phyloP scores from a whole-genome alignment of 2,888 invertebrate species.

The Antheraea yamamai region DNA sequence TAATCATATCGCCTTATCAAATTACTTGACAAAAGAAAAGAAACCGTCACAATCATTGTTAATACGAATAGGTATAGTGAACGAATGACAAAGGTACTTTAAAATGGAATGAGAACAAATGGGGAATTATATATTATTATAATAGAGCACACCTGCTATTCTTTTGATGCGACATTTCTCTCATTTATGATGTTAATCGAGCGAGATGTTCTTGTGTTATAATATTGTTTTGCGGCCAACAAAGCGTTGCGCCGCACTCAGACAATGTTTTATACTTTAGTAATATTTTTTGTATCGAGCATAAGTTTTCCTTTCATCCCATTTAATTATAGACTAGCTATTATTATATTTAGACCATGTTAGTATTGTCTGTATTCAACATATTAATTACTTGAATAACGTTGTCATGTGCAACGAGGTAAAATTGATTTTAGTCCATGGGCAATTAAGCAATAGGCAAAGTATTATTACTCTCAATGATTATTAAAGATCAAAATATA shows the following conservation, averaged over 20 bases:
- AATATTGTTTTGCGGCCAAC: conserved; percentile 72
- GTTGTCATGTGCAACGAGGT: conserved; percentile 32
- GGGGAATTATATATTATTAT: conserved; percentile 70
- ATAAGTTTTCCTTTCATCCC: conserved; percentile 78
- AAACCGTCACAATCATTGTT: conserved; percentile 47
- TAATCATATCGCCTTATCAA: conserved; percentile 44
- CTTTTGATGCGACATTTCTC: conserved; percentile 81
- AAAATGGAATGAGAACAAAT: conserved; percentile 68
- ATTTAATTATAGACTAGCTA: conserved; percentile 79
- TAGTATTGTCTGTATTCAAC: conserved; percentile 74
- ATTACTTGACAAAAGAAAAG: conserved; percentile 47
- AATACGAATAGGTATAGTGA: conserved; percentile 48
- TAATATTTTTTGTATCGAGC: conserved; percentile 78
- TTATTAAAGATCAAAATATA: too few species aligned
- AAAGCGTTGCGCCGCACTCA: conserved; percentile 65
- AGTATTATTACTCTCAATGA: conserved; percentile 19
- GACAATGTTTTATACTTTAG: conserved; percentile 71
- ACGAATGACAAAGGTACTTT: conserved; percentile 64
- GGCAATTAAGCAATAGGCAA: conserved; percentile 33
- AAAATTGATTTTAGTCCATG: conserved; percentile 44
- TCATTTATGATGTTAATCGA: conserved; percentile 81
- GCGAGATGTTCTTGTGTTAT: conserved; percentile 71
- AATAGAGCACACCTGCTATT: conserved; percentile 80
- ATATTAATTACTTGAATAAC: conserved; percentile 41
- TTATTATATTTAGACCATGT: conserved; percentile 77